These are phyloP conservation scores for Isurus oxyrinchus DNA, from an alignment of 2,113 vertebrate genomes.

Conservation along the genomic window DNA sequence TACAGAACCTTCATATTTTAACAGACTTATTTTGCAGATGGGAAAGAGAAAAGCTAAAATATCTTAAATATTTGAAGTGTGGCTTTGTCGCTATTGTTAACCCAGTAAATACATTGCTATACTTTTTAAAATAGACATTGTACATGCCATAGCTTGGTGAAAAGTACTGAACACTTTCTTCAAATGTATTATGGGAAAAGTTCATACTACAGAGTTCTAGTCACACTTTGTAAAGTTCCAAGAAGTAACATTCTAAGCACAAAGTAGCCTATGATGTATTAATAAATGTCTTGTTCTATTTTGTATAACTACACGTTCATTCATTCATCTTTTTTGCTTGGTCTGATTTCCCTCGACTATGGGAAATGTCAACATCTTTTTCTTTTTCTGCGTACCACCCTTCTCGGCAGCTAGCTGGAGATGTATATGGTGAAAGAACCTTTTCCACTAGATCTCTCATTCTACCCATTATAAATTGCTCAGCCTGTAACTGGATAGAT, in stretches of 20 bases:
- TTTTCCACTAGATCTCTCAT: constrained; percentile 6
- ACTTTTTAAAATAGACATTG: background rate
- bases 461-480: background rate
- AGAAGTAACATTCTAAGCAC: background rate
- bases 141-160: background rate
- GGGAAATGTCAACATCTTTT: constrained; percentile 30
- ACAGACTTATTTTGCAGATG: background rate
- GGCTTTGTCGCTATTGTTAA: background rate
- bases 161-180: background rate
- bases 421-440: background rate
- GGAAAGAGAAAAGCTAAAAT: background rate
- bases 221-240: background rate
- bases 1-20: background rate
- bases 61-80: background rate
- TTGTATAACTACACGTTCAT: background rate
- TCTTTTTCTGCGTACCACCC: constrained; percentile 2
- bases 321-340: background rate
- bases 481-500: background rate
- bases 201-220: background rate
- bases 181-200: background rate
- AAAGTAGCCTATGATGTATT: background rate
- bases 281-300: background rate
- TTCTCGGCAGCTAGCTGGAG: background rate
- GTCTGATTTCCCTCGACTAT: background rate
- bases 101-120: background rate